Evolutionary conservation across 2,113 vertebrate species (phyloP), one percentile per base, ranked within the genome.

Genomic region (Ctenodactylus gundi): DNA sequence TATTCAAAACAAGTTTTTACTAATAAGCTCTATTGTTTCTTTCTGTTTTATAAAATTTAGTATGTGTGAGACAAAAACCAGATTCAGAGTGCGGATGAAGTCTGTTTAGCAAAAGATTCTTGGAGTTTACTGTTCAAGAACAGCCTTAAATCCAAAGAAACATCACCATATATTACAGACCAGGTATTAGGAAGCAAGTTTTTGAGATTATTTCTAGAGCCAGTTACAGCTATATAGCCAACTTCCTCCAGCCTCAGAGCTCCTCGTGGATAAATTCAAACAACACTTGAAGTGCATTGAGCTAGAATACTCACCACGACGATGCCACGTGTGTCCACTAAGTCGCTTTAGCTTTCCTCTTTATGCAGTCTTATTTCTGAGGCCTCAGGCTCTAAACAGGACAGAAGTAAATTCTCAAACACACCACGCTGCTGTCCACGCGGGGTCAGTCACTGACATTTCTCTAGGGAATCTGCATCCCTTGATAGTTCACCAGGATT

Each of bases 1-100:
- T 97, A 98, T 98, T 98, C 98, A 97, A 98, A 98, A 98, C 98
- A 98, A 98, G 97, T 98, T 98, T 98, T 98, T 98, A 97, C 98
- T 98, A 98, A 98, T 98, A 98, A 98, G 98, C 97, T 98, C 97
- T 97, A 97, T 98, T 98, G 97, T 98, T 98, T 98, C 98, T 98
- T 98, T 98, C 98, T 98, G 98, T 98, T 98, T 98, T 98, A 97
- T 98, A 98, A 98, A 98, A 98, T 98, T 97, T 97, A 98, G 96
- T 98, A 98, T 97, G 98, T 98, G 98, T 98, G 98, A 98, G 98
- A 98, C 98, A 97, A 97, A 98, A 98, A 98, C 97, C 98, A 98
- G 98, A 98, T 97, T 97, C 96, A 75, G 98, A 98, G 98, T 98
- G 98, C 98, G 98, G 98, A 98, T 98, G 97, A 98, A 97, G 98